Evolutionary conservation across 92 coral and sea anemone species (phyloP).

Genomic region (Phymanthus crucifer): DNA sequence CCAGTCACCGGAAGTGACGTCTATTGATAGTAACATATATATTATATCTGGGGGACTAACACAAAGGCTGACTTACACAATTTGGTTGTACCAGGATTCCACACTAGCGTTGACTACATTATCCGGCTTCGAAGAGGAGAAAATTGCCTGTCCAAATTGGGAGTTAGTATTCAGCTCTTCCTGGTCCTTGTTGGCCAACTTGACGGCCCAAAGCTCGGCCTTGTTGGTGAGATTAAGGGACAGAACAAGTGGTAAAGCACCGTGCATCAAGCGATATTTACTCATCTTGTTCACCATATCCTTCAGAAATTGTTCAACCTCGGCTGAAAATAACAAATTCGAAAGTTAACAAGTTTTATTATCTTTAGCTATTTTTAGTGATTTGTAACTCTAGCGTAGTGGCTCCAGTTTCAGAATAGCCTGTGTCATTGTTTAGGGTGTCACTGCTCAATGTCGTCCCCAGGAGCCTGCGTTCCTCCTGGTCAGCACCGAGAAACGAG

Average conservation of each 20-base stretch:
- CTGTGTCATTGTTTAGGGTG: too few species aligned
- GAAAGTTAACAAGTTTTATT: too few species aligned
- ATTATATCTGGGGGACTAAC: too few species aligned
- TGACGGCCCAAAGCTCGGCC: conserved; percentile 79
- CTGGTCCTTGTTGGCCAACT: conserved; percentile 70
- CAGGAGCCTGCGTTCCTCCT: too few species aligned
- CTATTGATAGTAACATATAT: too few species aligned
- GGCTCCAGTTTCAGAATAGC: too few species aligned
- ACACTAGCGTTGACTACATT: conserved; percentile 56
- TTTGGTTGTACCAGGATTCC: conserved; percentile 88
- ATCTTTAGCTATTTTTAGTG: too few species aligned
- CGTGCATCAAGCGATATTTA: conserved; percentile 88
- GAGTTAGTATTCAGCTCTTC: conserved; percentile 75
- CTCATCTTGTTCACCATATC: conserved; percentile 62
- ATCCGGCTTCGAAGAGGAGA: conserved; percentile 50
- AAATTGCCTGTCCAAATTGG: conserved; percentile 79
- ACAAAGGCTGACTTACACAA: conserved; percentile 40
- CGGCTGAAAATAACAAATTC: neutral
- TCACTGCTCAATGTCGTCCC: too few species aligned
- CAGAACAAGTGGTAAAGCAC: conserved; percentile 64
- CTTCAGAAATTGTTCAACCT: conserved; percentile 51
- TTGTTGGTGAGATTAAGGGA: conserved; percentile 73
- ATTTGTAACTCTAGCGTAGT: too few species aligned
- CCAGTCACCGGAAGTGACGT: too few species aligned
- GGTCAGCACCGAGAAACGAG: too few species aligned